These are phyloP conservation scores for Tetrao urogallus DNA, from an alignment of 2,113 vertebrate genomes.

Conservation along the genomic window DNA sequence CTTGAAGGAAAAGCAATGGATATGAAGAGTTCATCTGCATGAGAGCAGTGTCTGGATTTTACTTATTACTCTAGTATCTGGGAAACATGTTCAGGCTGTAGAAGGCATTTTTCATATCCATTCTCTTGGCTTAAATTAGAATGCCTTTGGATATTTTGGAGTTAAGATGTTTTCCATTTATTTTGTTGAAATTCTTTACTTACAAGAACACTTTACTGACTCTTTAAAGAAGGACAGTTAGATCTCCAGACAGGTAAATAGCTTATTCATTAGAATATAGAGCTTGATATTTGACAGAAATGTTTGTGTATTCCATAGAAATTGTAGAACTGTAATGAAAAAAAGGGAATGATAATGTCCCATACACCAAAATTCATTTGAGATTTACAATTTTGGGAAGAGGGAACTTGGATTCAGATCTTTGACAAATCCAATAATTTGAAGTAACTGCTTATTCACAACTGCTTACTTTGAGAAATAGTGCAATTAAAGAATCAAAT, in stretches of 20 bases:
- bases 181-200: background rate
- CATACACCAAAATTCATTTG: background rate
- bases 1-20: background rate
- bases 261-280: background rate
- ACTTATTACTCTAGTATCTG: background rate
- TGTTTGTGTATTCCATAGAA: background rate
- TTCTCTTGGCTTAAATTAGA: background rate
- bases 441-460: background rate
- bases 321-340: background rate
- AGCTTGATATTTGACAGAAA: background rate
- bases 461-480: background rate
- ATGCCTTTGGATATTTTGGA: background rate
- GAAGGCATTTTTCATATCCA: background rate
- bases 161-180: background rate
- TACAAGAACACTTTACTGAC: background rate
- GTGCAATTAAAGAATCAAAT: background rate
- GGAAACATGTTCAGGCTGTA: background rate
- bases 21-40: accelerated
- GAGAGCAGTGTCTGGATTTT: background rate
- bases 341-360: background rate
- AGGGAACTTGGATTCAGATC: background rate
- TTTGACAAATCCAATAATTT: background rate
- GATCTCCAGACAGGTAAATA: background rate
- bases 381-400: background rate
- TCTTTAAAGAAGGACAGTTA: background rate